Evolutionary conservation across 1,140 invertebrate genomes (phyloP).

Genomic region (Eciton burchellii): DNA sequence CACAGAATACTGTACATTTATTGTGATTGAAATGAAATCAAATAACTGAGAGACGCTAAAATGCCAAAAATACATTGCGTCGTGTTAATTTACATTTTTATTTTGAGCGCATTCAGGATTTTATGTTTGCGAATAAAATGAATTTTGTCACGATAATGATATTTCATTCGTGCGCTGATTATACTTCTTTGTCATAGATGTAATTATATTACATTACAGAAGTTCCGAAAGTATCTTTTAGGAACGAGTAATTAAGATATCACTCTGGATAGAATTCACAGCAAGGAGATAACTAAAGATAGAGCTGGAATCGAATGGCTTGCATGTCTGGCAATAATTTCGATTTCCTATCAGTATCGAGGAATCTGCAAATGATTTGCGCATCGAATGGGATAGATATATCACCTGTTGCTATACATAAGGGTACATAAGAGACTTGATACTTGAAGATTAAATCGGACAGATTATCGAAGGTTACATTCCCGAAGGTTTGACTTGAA

Average conservation of each 20-base stretch:
- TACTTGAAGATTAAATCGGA: not conserved
- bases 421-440: slow-evolving; percentile 45
- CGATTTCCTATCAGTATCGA: not conserved
- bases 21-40: not conserved
- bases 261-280: not conserved
- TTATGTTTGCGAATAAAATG: not conserved
- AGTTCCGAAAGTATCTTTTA: not conserved
- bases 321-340: slow-evolving; percentile 16
- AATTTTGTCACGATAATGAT: not conserved
- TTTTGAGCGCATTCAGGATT: too few species aligned
- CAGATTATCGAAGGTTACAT: slow-evolving; percentile 24
- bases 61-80: not conserved
- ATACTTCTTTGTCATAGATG: not conserved
- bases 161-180: not conserved
- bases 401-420: slow-evolving; percentile 66
- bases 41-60: not conserved
- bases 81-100: not conserved
- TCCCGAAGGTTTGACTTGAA: not conserved
- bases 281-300: not conserved
- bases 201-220: not conserved
- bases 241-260: slow-evolving; percentile 2
- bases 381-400: not conserved
- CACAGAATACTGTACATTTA: too few species aligned
- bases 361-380: slow-evolving; percentile 26
- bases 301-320: not conserved